Conservation (phyloP, 2,888 invertebrate genomes). For the Gymnocheta viridis region DNA sequence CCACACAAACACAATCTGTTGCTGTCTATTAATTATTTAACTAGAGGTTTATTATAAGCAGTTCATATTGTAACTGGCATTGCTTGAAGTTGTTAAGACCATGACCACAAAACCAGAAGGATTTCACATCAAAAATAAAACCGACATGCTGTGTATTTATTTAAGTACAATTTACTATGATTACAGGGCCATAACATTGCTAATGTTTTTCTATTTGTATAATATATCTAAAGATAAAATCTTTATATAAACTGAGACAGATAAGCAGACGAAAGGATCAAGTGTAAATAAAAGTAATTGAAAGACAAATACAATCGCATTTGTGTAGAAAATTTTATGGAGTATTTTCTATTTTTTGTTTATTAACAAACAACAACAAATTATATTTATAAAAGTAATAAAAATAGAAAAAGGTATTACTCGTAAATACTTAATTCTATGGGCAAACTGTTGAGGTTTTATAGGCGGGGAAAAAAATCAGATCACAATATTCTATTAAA, state of each 20-base stretch:
- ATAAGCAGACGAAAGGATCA: not conserved
- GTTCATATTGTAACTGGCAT: no score
- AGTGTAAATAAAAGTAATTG: not conserved
- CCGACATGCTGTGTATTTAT: not conserved
- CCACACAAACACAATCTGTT: no score
- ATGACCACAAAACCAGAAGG: not conserved
- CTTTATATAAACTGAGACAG: no score
- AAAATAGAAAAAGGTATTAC: not conserved
- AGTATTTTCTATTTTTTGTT: not conserved
- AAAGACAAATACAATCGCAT: not conserved
- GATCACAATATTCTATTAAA: not conserved
- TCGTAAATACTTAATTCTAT: no score
- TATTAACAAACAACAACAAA: not conserved
- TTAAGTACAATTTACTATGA: not conserved
- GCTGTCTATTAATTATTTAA: not conserved
- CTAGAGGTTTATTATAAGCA: not conserved
- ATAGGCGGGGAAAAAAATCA: not conserved
- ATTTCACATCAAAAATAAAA: not conserved
- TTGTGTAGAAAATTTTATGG: not conserved
- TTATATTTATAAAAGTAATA: not conserved
- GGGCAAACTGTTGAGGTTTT: not conserved
- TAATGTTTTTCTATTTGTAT: no score
- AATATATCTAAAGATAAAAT: no score
- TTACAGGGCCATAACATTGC: not conserved
- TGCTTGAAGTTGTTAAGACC: not conserved